Evolutionary conservation across 2,888 invertebrate species (phyloP).

Genomic region (Epinotia ramella): DNA sequence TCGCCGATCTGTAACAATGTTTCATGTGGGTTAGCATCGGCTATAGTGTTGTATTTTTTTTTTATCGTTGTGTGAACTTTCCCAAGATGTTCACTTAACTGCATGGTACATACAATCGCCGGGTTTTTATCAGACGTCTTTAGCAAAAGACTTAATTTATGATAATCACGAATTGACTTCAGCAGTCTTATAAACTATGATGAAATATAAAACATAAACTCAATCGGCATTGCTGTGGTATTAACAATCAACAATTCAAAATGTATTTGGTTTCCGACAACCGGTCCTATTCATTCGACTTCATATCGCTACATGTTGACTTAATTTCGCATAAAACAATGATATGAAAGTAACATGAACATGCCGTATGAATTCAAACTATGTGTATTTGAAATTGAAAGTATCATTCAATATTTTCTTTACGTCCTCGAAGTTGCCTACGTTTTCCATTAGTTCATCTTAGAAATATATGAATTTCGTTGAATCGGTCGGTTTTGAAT

Average conservation of each 20-base stretch:
- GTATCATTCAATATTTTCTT: not conserved
- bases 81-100: slow-evolving; percentile 63
- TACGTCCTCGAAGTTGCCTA: not conserved
- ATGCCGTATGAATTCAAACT: slow-evolving; percentile 48
- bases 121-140: slow-evolving; percentile 54
- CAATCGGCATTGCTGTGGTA: not conserved
- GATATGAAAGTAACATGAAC: slow-evolving; percentile 52
- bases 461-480: not conserved
- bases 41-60: slow-evolving; percentile 60
- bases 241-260: slow-evolving; percentile 12
- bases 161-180: slow-evolving; percentile 24
- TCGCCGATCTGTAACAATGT: slow-evolving; percentile 92
- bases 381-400: slow-evolving; percentile 19
- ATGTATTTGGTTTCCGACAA: slow-evolving; percentile 6
- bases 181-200: not conserved
- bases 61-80: slow-evolving; percentile 76
- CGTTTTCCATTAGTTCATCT: not conserved
- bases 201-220: not conserved
- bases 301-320: slow-evolving; percentile 51
- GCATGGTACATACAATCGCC: slow-evolving; percentile 50
- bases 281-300: slow-evolving; percentile 37
- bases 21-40: slow-evolving; percentile 66
- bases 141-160: slow-evolving; percentile 28
- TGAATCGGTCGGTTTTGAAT: slow-evolving; percentile 1
- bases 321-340: slow-evolving; percentile 58